These are phyloP conservation scores for Aproaerema taeniolella DNA, from an alignment of 2,888 invertebrate genomes.

Conservation along the genomic window DNA sequence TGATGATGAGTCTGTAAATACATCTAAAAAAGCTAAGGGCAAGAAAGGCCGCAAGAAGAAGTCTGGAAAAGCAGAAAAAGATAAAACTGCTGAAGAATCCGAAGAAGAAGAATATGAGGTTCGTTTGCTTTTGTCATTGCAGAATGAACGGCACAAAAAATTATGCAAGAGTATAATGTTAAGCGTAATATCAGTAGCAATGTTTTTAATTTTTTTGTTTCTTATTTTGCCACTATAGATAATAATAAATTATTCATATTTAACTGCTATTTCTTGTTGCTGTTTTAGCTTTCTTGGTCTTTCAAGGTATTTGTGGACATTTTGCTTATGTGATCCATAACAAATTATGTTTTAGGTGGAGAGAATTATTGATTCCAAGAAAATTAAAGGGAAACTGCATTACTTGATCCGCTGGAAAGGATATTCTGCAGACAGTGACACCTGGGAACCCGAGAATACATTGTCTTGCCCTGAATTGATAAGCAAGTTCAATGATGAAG, in stretches of 20 bases:
- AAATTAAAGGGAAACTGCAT: conserved; percentile 80
- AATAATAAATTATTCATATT: too few relatives aligned
- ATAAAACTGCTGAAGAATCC: conserved; percentile 21
- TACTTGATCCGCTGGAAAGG: conserved; percentile 89
- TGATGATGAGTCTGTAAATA: conserved; percentile 17
- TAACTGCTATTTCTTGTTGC: too few relatives aligned
- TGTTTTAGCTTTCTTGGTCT: too few relatives aligned
- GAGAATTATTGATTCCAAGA: conserved; percentile 82
- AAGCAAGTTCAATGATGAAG: conserved; percentile 62
- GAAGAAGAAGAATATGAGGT: conserved; percentile 75
- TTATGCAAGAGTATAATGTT: too few relatives aligned
- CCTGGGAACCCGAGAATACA: conserved; percentile 86
- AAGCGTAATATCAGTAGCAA: too few relatives aligned
- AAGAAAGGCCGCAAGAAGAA: conserved; percentile 49
- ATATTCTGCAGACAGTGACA: conserved; percentile 81
- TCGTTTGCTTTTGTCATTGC: too few relatives aligned
- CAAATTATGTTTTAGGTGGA: conserved; percentile 79
- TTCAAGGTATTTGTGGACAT: too few relatives aligned
- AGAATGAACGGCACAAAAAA: too few relatives aligned
- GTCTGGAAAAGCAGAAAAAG: conserved; percentile 40
- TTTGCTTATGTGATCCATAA: too few relatives aligned
- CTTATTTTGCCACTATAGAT: too few relatives aligned
- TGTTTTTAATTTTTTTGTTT: too few relatives aligned
- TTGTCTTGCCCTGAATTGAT: conserved; percentile 84
- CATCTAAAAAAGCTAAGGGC: conserved; percentile 38